Base-by-base conservation (phyloP, 1,140 invertebrate species). In the Gonioctena quinquepunctata region DNA sequence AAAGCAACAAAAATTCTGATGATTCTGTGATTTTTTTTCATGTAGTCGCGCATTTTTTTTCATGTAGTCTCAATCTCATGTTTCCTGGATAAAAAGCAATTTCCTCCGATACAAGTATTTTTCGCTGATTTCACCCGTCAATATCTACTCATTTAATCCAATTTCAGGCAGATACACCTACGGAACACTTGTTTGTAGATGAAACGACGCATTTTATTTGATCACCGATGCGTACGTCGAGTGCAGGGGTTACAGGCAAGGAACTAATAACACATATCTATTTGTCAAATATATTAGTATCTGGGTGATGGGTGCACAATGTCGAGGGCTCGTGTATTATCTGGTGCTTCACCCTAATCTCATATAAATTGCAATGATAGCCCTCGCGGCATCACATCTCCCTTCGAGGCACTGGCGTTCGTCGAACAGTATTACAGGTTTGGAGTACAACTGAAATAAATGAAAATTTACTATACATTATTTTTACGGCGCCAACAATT, bases 311-410 rank as follows among this genome's bases (percentile, higher is more conserved):
- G 68, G 26, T 62, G 60, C 26, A 62, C 72, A 73, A 69, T 69
- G 75, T 78, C 73, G 72, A 79, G 78, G 73, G 76, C 59, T 77
- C 76, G 26, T 70, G 70, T 74, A 79, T 79, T 79, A 79, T 75
- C 72, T 71, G 68, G 71, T 76, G 70, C 78, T 79, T 72, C 76
- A 79, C 78, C 78, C 76, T 79, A 79, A 79, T 79, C 78, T 77
- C 76, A 78, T 78, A 78, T 78, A 79, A 79, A 79, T 79, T 79
- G 78, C 75, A 78, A 78, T 77, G 78, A 78, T 79, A 79, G 72
- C 78, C 71, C 78, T 79, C 72, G 60, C 70, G 67, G 74, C 72
- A 69, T 68, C 56, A 22, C 1, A 28, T 56, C 25, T 67, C 23
- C 4, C 23, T 0, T 28, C 28, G 13, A 4, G 16, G 33, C 33